phyloP scores from a whole-genome alignment of 2,888 invertebrate species.

The Thera britannica region DNA sequence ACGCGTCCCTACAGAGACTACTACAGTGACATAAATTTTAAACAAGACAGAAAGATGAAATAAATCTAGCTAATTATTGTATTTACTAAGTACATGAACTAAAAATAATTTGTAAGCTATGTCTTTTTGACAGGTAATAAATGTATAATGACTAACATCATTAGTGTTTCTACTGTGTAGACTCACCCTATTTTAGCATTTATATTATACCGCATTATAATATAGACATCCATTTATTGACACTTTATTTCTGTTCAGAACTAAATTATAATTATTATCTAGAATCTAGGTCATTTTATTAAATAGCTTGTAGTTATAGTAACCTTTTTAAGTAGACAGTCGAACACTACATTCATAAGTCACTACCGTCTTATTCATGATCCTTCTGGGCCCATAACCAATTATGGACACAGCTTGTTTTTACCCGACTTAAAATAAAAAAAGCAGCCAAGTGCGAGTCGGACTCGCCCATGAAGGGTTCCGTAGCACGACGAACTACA shows the following conservation, averaged over 20 bases:
- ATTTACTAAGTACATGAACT: conserved; percentile 83
- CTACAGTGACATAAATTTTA: conserved; percentile 63
- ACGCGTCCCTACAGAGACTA: conserved; percentile 66
- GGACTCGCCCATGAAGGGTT: no score
- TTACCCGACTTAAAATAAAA: no score
- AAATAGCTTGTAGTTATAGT: neutral
- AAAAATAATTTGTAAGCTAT: conserved; percentile 76
- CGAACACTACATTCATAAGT: no score
- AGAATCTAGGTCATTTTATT: conserved; percentile 4
- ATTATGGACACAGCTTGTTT: no score
- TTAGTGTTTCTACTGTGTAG: conserved; percentile 30
- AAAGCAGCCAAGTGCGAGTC: no score
- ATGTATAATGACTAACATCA: conserved; percentile 77
- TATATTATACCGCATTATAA: neutral
- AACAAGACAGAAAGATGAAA: conserved; percentile 41
- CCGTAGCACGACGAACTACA: no score
- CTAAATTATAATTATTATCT: conserved; percentile 1
- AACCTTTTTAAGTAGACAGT: neutral
- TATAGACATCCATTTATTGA: neutral
- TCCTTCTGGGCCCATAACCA: no score
- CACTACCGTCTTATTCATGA: no score
- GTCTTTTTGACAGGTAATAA: conserved; percentile 82
- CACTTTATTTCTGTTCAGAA: neutral
- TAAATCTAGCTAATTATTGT: conserved; percentile 80
- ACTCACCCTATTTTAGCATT: neutral